Evolutionary conservation across 1,140 invertebrate genomes (phyloP), one percentile per base, ranked within the genome.

Genomic region (Ceratina calcarata): DNA sequence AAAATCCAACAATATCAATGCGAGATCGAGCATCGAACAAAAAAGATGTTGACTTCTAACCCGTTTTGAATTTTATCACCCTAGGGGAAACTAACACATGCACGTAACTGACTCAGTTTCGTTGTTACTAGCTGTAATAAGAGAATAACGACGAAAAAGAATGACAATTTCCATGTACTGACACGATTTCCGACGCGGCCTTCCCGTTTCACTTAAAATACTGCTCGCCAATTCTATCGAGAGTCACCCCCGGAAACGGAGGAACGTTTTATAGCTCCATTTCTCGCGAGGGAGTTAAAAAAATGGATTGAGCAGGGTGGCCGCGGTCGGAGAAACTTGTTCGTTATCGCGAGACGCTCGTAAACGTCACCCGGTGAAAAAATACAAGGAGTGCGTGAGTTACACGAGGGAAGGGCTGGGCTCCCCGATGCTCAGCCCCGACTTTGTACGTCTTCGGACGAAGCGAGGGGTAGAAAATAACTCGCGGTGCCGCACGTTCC

Each of bases 401-500:
- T 78, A 72, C 20, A 45, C 62, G 20, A 24, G 15, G 32, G 51
- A 13, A 22, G 57, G 16, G 32, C 37, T 55, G 16, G 24, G 12
- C 62, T 45, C 37, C 16, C 16, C 32, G 70, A 79, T 74, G 60
- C 70, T 79, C 74, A 60, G 61, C 37, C 37, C 45, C 55, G 71
- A 79, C 70, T 79, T 79, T 66, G 53, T 79, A 79, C 71, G 78
- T 79, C 71, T 79, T 79, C 78, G 2, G 53, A 20, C 12, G 20
- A 6, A 6, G 18, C 16, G 22, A 75, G 57, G 20, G 70, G 55
- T 27, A 57, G 53, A 20, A 57, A 61, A 68, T 66, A 64, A 67
- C 69, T 24, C 18, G 83, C 53, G 32, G 13, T 61, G 64, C n/a
- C 49, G 69, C 55, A 71, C 72, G 82, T 69, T 49, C 49, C 49